Evolutionary conservation across 2,888 invertebrate genomes (phyloP), one percentile per base, ranked within the genome.

Genomic region (Acanthosepion lycidas): DNA sequence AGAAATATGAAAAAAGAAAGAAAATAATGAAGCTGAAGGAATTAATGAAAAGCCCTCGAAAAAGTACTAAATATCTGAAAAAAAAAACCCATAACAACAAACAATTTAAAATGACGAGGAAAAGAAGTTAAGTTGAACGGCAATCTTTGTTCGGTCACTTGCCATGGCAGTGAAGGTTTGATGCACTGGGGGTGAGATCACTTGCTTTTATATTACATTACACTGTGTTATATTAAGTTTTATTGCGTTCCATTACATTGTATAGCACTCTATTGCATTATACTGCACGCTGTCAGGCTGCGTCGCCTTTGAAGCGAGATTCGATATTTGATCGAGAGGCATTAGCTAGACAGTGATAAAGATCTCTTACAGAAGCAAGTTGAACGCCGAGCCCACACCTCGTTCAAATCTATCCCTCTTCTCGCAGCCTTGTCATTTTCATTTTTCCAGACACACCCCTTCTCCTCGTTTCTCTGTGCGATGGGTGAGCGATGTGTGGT

Each of bases 331-430:
- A 78, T 78, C 78, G 78, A 78, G 18, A 78, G 78, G 78, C 78
- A 78, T 78, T 78, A 78, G 78, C 78, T 78, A n/a, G 78, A 78
- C 78, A 78, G 78, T 78, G 78, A 78, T 78, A 78, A 78, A 78
- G n/a, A 78, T 78, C 78, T n/a, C 78, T 78, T 26, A 28, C 64
- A 23, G 64, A 64, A 64, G n/a, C 78, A 78, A 28, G 78, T 78
- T 78, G 78, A 78, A n/a, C 28, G 78, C n/a, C 78, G 18, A 78
- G 1, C 78, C 78, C 78, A 8, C n/a, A 15, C 78, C n/a, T n/a
- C n/a, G n/a, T 33, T 78, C n/a, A 5, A 59, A 59, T 23, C 20
- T 59, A 23, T 23, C 59, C 55, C 55, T 15, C 4, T 20, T 20
- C 59, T 23, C 23, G 0, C 59, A 59, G 59, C 20, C 59, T 59